Evolutionary conservation across 2,113 vertebrate genomes (phyloP).

Genomic region (Gymnocephalus cernua): DNA sequence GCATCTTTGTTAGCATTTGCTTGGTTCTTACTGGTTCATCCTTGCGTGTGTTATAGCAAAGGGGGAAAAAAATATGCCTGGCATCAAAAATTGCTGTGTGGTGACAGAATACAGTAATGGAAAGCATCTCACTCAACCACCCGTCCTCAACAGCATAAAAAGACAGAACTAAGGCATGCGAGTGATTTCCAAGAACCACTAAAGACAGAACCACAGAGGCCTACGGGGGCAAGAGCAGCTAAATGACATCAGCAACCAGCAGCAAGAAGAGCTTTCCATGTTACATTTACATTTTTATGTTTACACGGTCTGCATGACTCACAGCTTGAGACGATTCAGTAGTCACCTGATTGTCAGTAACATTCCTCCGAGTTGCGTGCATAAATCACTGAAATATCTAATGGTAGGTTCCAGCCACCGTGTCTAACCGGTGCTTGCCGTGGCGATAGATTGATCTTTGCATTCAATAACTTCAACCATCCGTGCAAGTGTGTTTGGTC

Average conservation of each 20-base stretch:
- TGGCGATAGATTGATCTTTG: constrained; percentile 35
- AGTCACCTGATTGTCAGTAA: constrained; percentile 33
- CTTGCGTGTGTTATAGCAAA: constrained; percentile 15
- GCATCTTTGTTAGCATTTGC: constrained; percentile 5
- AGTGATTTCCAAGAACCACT: constrained; percentile 53
- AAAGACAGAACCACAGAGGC: constrained; percentile 49
- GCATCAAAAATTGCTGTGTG: constrained; percentile 43
- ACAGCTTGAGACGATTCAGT: constrained; percentile 1
- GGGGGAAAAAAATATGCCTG: constrained; percentile 45
- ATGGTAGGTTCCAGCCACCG: constrained; percentile 25
- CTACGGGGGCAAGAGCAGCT: constrained; percentile 27
- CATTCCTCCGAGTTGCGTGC: not conserved
- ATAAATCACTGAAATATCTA: constrained; percentile 31
- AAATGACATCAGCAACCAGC: constrained; percentile 42
- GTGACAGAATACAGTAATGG: constrained; percentile 59
- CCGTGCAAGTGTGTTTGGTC: constrained; percentile 36
- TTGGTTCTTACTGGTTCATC: constrained; percentile 15
- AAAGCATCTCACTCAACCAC: constrained; percentile 61
- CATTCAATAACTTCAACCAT: constrained; percentile 30
- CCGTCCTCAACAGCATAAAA: constrained; percentile 24
- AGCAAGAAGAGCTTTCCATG: constrained; percentile 16
- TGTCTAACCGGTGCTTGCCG: constrained; percentile 33
- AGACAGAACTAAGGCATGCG: constrained; percentile 23
- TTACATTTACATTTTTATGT: constrained; percentile 50
- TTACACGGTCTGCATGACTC: constrained; percentile 14